Evolutionary conservation across 1,140 invertebrate genomes (phyloP).

Genomic region (Stegodyphus dumicola): DNA sequence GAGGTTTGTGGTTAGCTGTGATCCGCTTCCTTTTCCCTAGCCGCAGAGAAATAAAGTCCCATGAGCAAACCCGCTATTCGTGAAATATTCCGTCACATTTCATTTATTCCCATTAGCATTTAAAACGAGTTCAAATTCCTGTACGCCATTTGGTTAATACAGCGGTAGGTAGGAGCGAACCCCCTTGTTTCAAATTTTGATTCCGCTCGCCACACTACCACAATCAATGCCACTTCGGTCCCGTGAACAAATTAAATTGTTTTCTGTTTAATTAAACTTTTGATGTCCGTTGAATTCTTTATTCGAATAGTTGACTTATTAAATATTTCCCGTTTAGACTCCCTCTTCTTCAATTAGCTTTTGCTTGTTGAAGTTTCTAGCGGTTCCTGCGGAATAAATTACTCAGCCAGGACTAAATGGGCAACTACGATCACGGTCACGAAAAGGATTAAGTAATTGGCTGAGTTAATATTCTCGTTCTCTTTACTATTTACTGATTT

Average conservation of each 20-base stretch:
- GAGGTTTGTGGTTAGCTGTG: too few relatives aligned
- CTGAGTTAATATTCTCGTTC: too few relatives aligned
- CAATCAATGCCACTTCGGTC: slow-evolving; percentile 42
- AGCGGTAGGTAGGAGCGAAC: background rate
- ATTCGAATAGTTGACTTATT: slow-evolving; percentile 51
- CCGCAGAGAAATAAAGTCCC: too few relatives aligned
- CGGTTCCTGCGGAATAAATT: slow-evolving; percentile 18
- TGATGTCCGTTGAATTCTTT: slow-evolving; percentile 53
- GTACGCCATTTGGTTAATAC: slow-evolving; percentile 47
- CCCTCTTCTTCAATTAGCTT: slow-evolving; percentile 33
- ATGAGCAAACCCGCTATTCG: background rate
- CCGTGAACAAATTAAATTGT: slow-evolving; percentile 54
- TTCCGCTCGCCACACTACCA: background rate
- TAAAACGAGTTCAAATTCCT: slow-evolving; percentile 55
- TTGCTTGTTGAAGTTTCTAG: slow-evolving; percentile 20
- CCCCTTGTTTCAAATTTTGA: slow-evolving; percentile 33
- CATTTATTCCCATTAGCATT: slow-evolving; percentile 57
- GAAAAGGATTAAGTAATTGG: too few relatives aligned
- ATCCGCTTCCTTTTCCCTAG: too few relatives aligned
- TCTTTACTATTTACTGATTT: too few relatives aligned
- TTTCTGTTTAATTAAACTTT: slow-evolving; percentile 58
- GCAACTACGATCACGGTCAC: too few relatives aligned
- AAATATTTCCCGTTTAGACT: slow-evolving; percentile 28
- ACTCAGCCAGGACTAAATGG: background rate
- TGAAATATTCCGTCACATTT: slow-evolving; percentile 54